A percentile compares a stretch with the other conserved stretches of the same genome.
These are phyloP conservation scores for Poecilia picta DNA, from an alignment of 2,797 vertebrate genomes.

Conservation along the genomic window DNA sequence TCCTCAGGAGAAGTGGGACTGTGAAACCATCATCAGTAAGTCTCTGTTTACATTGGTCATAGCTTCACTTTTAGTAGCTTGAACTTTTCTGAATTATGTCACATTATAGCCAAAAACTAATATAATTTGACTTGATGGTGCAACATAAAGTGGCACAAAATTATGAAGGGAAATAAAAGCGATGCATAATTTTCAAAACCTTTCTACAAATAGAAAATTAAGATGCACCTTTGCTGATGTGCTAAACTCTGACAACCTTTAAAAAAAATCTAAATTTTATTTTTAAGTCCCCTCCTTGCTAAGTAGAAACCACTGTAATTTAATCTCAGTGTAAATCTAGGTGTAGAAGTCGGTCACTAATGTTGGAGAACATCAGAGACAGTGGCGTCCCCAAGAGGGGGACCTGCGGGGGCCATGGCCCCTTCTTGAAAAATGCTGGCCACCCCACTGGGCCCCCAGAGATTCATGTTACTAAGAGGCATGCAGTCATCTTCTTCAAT, in stretches of 20 bases:
- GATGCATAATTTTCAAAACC: background rate
- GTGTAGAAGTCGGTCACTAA: too few relatives aligned
- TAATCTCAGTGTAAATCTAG: background rate
- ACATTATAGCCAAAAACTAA: background rate
- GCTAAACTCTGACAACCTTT: background rate
- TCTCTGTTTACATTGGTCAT: constrained; percentile 28
- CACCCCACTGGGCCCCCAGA: too few relatives aligned
- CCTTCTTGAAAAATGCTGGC: too few relatives aligned
- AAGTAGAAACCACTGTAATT: background rate
- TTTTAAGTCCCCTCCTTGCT: background rate
- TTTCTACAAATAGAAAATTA: background rate
- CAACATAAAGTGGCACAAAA: background rate
- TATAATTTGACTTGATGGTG: background rate
- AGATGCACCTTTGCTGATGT: background rate
- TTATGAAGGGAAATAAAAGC: background rate
- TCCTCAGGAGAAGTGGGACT: constrained; percentile 93
- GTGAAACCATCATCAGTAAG: constrained; percentile 97
- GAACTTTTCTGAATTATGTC: background rate
- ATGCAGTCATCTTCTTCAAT: too few relatives aligned
- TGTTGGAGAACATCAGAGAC: background rate
- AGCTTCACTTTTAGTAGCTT: background rate
- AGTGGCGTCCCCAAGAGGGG: too few relatives aligned
- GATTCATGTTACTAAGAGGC: too few relatives aligned
- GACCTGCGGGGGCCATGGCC: too few relatives aligned
- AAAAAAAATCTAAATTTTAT: background rate